Percentiles rank a stretch among this genome's conserved stretches.
Conservation (phyloP, 2,888 invertebrate genomes). For the Aphidius colemani region DNA sequence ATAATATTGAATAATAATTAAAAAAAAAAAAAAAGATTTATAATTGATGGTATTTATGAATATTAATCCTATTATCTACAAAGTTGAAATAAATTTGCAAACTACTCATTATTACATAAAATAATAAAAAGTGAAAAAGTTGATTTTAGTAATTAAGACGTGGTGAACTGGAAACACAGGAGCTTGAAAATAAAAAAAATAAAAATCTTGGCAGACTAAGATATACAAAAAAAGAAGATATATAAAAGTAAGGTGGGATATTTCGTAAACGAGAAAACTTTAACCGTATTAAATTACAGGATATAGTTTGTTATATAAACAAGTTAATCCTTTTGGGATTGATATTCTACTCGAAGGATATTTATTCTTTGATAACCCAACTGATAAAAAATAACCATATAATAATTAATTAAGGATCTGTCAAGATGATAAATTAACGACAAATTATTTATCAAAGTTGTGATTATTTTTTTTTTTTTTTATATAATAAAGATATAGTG, state of each 20-base stretch:
- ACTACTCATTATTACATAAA: too few species aligned
- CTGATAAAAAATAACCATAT: too few species aligned
- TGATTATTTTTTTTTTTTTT: too few species aligned
- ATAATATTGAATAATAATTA: too few species aligned
- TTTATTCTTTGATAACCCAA: neutral
- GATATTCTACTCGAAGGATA: slow-evolving; percentile 24
- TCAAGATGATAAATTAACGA: too few species aligned
- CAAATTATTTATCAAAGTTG: too few species aligned
- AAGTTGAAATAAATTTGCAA: too few species aligned
- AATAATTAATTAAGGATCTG: too few species aligned
- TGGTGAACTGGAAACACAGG: slow-evolving; percentile 6
- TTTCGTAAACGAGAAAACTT: slow-evolving; percentile 28
- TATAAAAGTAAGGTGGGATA: slow-evolving; percentile 10
- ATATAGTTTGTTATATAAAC: slow-evolving; percentile 21
- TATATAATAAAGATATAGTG: too few species aligned
- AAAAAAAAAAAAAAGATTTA: too few species aligned
- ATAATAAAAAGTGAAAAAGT: neutral
- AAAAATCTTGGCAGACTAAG: neutral
- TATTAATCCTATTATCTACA: too few species aligned
- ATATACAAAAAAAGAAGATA: slow-evolving; percentile 1
- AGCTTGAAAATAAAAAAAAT: neutral
- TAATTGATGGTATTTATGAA: too few species aligned
- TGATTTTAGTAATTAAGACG: slow-evolving; percentile 25
- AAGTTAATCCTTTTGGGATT: slow-evolving; percentile 30
- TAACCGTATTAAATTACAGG: slow-evolving; percentile 28